phyloP scores from a whole-genome alignment of 2,797 vertebrate genomes.

The Benthosema pterotum region DNA sequence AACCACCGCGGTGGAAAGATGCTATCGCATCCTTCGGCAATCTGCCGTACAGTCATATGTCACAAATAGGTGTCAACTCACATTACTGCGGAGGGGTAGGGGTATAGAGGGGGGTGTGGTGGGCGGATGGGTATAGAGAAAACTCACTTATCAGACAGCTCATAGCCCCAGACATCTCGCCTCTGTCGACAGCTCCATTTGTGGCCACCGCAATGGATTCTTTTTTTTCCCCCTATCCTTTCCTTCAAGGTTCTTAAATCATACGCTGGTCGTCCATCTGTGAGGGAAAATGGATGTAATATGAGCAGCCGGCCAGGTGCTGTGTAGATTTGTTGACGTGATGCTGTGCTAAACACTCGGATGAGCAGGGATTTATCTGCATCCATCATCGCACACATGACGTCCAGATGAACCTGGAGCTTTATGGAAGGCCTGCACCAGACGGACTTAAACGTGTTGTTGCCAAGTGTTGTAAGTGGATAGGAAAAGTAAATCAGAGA shows the following conservation, averaged over 20 bases:
- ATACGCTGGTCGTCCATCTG: conserved; percentile 15
- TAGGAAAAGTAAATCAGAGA: not conserved
- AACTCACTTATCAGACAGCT: conserved; percentile 60
- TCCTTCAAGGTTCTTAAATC: conserved; percentile 5
- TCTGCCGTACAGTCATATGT: conserved; percentile 57
- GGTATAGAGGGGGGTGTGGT: not conserved
- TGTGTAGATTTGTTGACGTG: conserved; percentile 13
- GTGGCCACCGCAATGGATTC: conserved; percentile 9
- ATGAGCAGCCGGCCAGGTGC: conserved; percentile 2
- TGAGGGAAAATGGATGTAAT: conserved; percentile 10
- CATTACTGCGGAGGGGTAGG: conserved; percentile 43
- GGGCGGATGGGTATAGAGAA: not conserved
- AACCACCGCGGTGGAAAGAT: conserved; percentile 50
- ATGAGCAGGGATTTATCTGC: conserved; percentile 7
- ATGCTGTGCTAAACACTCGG: conserved; percentile 9
- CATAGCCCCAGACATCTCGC: conserved; percentile 35
- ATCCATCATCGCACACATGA: not conserved
- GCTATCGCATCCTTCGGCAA: conserved; percentile 52
- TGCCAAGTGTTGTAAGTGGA: not conserved
- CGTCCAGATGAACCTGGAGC: not conserved
- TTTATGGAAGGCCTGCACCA: not conserved
- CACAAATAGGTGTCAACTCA: conserved; percentile 72
- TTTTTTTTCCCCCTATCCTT: not conserved
- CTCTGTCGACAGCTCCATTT: conserved; percentile 18
- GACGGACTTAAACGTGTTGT: too few species aligned